Base-by-base conservation (phyloP, 2,888 invertebrate genomes). In the Copidosoma aretas region DNA sequence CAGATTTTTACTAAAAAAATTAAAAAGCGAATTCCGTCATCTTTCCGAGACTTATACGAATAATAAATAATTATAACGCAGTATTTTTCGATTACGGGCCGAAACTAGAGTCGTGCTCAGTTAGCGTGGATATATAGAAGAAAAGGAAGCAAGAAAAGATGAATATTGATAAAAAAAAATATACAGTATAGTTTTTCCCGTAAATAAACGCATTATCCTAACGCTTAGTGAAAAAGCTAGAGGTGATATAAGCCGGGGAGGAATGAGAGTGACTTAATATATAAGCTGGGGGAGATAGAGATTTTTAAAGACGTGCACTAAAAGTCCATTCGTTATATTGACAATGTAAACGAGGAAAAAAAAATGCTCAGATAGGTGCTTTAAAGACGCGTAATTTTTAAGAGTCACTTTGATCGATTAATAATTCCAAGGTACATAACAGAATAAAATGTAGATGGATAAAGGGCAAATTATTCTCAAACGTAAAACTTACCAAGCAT, bases 341-440 rank as follows among this genome's bases (percentile, higher is more conserved):
- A 49, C 1, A 52, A 19, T 21, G 12, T 65, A 71, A 72, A 53
- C 58, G 53, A 62, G 56, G 68, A 57, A 73, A 75, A 77, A 67
- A 14, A 60, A 61, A 32, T 73, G 80, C 80, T 81, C 82, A 80
- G 77, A 70, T 82, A 82, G 82, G 78, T 79, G 82, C 82, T 82
- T 82, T 77, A 76, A 81, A 77, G 78, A 63, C 62, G 51, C 74
- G 79, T 78, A 79, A 79, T 76, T 78, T 78, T 79, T 77, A 80
- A 73, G 72, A 77, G 75, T 79, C 78, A 82, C 78, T 78, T 79
- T 75, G 74, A 74, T 66, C 60, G 64, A 67, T 64, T 21, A 52
- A 69, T 53, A 63, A 66, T 64, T 41, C 52, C 52, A 17, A 73
- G 71, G 19, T 46, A 72, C 60, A 68, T 73, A 71, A 68, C 10